Percentiles rank a stretch among this genome's conserved stretches.
These are phyloP conservation scores for Denticeps clupeoides DNA, from an alignment of 2,797 vertebrate species.

Conservation along the genomic window DNA sequence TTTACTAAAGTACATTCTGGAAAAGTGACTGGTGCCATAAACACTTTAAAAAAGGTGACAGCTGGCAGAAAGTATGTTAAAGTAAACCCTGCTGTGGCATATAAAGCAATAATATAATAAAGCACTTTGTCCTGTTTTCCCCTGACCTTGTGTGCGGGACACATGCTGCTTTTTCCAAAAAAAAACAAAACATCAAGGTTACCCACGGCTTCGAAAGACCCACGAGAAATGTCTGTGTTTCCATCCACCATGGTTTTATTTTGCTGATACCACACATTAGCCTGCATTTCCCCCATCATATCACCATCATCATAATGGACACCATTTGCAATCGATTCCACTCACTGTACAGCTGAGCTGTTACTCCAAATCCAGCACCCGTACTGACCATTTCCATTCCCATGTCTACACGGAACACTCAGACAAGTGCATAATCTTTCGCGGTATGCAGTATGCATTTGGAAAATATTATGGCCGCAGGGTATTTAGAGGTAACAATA, in stretches of 20 bases:
- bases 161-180: no score
- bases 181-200: no score
- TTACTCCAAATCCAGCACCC: not conserved
- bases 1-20: no score
- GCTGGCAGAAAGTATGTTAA: no score
- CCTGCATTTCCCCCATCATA: not conserved
- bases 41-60: no score
- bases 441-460: slow-evolving; percentile 14
- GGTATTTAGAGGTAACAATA: no score
- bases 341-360: slow-evolving; percentile 11
- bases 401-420: no score
- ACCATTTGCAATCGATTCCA: slow-evolving; percentile 8
- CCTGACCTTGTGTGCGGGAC: not conserved
- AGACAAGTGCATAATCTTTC: no score
- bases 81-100: not conserved
- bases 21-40: no score
- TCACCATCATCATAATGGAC: not conserved
- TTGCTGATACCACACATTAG: not conserved
- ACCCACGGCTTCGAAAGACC: no score
- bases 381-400: not conserved
- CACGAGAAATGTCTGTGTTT: no score
- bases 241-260: no score
- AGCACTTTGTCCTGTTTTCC: not conserved
- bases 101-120: not conserved
- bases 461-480: slow-evolving; percentile 4